phyloP scores from a whole-genome alignment of 53 echinoderm and acorn worm genomes.

The Arbacia lixula region DNA sequence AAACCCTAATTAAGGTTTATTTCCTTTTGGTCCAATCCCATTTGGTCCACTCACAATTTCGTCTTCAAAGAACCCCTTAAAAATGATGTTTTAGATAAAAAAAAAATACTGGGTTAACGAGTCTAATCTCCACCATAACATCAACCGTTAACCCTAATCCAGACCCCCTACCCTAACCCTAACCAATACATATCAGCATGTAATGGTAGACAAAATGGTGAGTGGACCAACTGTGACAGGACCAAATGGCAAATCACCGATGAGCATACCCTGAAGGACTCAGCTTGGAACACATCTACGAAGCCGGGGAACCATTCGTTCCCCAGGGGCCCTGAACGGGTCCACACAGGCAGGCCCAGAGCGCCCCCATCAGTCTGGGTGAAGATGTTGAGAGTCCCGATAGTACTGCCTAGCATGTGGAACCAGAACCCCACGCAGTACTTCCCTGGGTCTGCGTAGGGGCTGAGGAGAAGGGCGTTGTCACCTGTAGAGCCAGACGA shows the following conservation, averaged over 20 bases:
- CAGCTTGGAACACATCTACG: constrained; percentile 45
- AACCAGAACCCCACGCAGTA: constrained; percentile 75
- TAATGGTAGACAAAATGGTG: no score
- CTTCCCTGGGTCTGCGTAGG: constrained; percentile 16
- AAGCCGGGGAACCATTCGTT: constrained; percentile 46
- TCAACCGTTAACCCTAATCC: background rate
- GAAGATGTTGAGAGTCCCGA: background rate
- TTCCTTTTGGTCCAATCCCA: no score
- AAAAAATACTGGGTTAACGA: background rate
- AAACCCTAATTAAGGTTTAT: no score
- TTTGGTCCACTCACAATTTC: no score
- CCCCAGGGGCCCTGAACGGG: constrained; percentile 16
- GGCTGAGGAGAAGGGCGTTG: constrained; percentile 54
- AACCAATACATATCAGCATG: no score
- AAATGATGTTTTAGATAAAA: no score
- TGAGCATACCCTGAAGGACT: constrained; percentile 3
- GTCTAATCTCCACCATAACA: background rate
- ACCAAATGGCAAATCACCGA: background rate
- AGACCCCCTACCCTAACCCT: background rate
- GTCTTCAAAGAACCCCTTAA: no score
- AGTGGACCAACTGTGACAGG: background rate
- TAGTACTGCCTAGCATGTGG: constrained; percentile 77
- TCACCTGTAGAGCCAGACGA: constrained; percentile 40
- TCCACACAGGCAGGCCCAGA: background rate
- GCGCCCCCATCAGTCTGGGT: background rate